phyloP scores from a whole-genome alignment of 2,113 vertebrate genomes.

The Parotia lawesii region DNA sequence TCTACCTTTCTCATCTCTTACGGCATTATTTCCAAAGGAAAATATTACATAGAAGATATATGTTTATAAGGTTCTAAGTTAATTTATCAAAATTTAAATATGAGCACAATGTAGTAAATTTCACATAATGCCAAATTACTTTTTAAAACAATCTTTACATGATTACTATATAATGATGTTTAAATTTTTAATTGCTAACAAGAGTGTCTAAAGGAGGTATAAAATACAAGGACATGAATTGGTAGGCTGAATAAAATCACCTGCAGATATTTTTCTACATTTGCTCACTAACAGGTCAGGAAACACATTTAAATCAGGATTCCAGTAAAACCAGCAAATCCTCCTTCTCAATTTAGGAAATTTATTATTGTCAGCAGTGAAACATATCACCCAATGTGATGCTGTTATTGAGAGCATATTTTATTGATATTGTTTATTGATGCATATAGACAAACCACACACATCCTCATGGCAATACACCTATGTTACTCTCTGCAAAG shows the following conservation, averaged over 20 bases:
- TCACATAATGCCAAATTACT: background rate
- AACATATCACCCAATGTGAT: background rate
- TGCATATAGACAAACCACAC: background rate
- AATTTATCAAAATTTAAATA: background rate
- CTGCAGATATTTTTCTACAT: background rate
- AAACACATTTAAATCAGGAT: background rate
- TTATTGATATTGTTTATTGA: slow-evolving; percentile 7
- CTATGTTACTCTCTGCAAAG: background rate
- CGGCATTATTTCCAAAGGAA: background rate
- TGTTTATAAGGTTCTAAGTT: background rate
- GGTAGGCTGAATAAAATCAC: background rate
- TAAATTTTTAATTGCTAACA: background rate
- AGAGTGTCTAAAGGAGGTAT: background rate
- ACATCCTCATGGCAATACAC: background rate
- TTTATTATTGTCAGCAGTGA: background rate
- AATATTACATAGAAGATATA: background rate
- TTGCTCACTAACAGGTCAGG: background rate
- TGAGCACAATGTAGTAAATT: background rate
- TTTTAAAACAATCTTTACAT: background rate
- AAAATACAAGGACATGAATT: background rate
- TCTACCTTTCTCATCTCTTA: background rate
- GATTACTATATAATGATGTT: background rate
- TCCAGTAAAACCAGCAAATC: background rate
- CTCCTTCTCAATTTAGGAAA: background rate
- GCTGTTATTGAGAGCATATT: background rate